phyloP scores from a whole-genome alignment of 2,888 invertebrate species.

The Synergus laeviventris region DNA sequence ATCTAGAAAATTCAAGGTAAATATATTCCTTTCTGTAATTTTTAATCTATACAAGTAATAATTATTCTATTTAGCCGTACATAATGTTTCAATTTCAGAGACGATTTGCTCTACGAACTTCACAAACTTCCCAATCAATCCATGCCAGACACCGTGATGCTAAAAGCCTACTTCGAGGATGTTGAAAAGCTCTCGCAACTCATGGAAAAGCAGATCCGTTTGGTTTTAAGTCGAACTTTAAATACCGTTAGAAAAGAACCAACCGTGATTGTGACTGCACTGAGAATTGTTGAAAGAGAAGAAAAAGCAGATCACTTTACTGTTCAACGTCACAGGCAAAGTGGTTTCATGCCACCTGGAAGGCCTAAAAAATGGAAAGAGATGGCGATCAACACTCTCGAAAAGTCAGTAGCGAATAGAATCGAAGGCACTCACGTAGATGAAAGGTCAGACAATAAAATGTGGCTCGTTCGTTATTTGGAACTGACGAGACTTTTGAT shows the following conservation, averaged over 20 bases:
- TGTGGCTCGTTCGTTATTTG: conserved; percentile 96
- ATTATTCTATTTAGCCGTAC: no score
- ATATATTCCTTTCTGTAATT: neutral
- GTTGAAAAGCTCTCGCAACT: conserved; percentile 93
- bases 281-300: conserved; percentile 97
- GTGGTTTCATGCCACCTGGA: conserved; percentile 95
- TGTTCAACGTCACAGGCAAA: conserved; percentile 85
- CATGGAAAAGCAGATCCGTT: conserved; percentile 93
- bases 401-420: conserved; percentile 87
- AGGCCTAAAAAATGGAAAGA: conserved; percentile 94
- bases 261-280: conserved; percentile 95
- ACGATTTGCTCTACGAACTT: conserved; percentile 95
- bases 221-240: conserved; percentile 92
- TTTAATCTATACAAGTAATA: no score
- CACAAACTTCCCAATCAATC: conserved; percentile 95
- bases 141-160: conserved; percentile 91
- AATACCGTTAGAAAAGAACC: conserved; percentile 97
- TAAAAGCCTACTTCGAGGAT: conserved; percentile 97
- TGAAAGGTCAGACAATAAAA: conserved; percentile 92
- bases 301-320: conserved; percentile 96
- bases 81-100: conserved; percentile 77
- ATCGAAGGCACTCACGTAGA: conserved; percentile 97
- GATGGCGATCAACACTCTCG: conserved; percentile 89
- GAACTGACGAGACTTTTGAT: conserved; percentile 92
- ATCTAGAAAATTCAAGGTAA: conserved; percentile 90